Evolutionary conservation across 2,113 vertebrate genomes (phyloP).

Genomic region (Gymnogyps californianus): DNA sequence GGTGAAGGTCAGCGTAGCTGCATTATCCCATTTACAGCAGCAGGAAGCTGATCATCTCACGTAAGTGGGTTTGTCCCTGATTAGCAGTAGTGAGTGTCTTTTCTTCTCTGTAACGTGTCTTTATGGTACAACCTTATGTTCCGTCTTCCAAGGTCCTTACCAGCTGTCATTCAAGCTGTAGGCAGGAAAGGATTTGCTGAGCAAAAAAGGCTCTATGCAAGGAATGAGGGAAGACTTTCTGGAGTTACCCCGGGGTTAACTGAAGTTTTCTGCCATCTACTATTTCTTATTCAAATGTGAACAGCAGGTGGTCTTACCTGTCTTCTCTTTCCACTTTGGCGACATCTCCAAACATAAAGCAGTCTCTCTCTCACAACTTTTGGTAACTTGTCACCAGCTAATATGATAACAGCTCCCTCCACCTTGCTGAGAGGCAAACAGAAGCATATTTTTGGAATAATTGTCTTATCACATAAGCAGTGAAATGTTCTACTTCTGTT

Average conservation of each 20-base stretch:
- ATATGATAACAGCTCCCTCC: not conserved
- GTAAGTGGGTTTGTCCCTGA: not conserved
- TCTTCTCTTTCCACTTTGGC: not conserved
- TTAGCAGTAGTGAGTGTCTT: not conserved
- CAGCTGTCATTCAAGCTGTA: not conserved
- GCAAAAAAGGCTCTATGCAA: not conserved
- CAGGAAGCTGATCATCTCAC: not conserved
- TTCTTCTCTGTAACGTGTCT: not conserved
- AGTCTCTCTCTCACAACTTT: not conserved
- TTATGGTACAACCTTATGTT: not conserved
- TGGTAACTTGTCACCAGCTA: not conserved
- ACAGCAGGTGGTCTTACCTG: not conserved
- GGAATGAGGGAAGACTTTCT: not conserved
- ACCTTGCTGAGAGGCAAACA: not conserved
- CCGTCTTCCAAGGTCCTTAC: not conserved
- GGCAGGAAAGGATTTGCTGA: not conserved
- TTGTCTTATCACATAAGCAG: not conserved
- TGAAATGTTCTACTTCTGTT: not conserved
- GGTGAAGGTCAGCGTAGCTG: not conserved
- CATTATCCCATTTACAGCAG: not conserved
- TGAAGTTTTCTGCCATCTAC: not conserved
- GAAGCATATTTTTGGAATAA: not conserved
- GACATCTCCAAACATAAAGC: not conserved
- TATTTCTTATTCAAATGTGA: not conserved
- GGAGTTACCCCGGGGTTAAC: not conserved